Evolutionary conservation across 2,888 invertebrate species (phyloP).

Genomic region (Ophion costatus): DNA sequence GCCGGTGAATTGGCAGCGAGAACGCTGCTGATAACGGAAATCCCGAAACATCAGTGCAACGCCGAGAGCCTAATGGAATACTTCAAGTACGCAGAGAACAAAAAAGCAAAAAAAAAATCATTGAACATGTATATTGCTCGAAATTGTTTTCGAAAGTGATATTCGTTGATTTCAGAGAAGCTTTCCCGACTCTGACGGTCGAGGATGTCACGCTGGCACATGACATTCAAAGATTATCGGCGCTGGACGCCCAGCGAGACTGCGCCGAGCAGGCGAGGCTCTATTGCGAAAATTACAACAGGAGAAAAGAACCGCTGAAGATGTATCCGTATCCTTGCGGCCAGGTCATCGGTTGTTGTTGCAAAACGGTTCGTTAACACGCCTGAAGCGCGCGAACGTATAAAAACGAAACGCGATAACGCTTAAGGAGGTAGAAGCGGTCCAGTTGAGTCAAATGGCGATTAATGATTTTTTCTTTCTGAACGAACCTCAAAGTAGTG

Average conservation of each 20-base stretch:
- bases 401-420: not conserved
- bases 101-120: not conserved
- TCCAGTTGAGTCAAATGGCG: too few relatives aligned
- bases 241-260: conserved; percentile 90
- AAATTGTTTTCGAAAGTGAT: not conserved
- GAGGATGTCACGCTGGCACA: conserved; percentile 95
- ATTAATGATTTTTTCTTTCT: too few relatives aligned
- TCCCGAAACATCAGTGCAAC: conserved; percentile 91
- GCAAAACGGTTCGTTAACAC: conserved; percentile 85
- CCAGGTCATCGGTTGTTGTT: conserved; percentile 87
- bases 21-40: conserved; percentile 95
- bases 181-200: conserved; percentile 94
- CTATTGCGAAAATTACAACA: conserved; percentile 92
- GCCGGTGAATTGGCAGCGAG: conserved; percentile 90
- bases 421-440: not conserved
- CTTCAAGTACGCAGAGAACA: conserved; percentile 84
- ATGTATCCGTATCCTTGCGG: conserved; percentile 90
- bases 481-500: too few relatives aligned
- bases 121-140: not conserved
- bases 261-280: conserved; percentile 90
- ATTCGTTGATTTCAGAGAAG: conserved; percentile 87
- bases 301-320: conserved; percentile 89
- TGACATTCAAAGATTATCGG: conserved; percentile 91
- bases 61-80: conserved; percentile 85
- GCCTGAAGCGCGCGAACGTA: not conserved